Evolutionary conservation across 2,797 vertebrate genomes (phyloP).

Genomic region (Acanthurus lineatus): DNA sequence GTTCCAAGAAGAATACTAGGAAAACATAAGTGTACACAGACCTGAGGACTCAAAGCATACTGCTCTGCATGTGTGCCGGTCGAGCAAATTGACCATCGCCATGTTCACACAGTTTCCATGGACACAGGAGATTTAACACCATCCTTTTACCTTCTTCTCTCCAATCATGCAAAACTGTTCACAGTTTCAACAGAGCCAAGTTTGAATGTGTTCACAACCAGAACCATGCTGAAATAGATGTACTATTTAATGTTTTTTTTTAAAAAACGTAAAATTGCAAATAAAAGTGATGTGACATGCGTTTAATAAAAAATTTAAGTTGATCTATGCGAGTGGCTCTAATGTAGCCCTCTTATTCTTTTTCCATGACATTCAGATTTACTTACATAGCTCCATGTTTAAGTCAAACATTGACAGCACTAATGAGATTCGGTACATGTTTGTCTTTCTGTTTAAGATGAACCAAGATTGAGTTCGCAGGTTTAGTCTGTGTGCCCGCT

Average conservation of each 20-base stretch:
- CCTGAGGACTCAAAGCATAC: constrained; percentile 40
- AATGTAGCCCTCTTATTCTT: neutral
- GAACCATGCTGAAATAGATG: neutral
- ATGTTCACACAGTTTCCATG: constrained; percentile 72
- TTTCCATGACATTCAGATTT: constrained; percentile 9
- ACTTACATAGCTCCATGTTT: neutral
- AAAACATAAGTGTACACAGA: constrained; percentile 50
- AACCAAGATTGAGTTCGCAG: constrained; percentile 10
- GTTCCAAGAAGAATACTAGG: constrained; percentile 26
- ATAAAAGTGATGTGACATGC: constrained; percentile 1
- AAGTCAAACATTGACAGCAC: constrained; percentile 1
- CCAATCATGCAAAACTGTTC: constrained; percentile 26
- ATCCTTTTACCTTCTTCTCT: constrained; percentile 30
- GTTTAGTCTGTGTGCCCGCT: constrained; percentile 15
- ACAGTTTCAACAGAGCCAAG: constrained; percentile 14
- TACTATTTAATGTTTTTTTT: neutral
- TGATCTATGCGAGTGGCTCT: neutral
- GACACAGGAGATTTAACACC: constrained; percentile 53
- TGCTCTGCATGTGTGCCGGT: constrained; percentile 41
- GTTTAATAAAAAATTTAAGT: neutral
- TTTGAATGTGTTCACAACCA: neutral
- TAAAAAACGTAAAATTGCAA: constrained; percentile 1
- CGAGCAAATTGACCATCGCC: constrained; percentile 50
- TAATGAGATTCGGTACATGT: neutral
- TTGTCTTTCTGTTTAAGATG: constrained; percentile 19